Base-by-base conservation (phyloP, 2,113 vertebrate species). In the Struthio camelus region DNA sequence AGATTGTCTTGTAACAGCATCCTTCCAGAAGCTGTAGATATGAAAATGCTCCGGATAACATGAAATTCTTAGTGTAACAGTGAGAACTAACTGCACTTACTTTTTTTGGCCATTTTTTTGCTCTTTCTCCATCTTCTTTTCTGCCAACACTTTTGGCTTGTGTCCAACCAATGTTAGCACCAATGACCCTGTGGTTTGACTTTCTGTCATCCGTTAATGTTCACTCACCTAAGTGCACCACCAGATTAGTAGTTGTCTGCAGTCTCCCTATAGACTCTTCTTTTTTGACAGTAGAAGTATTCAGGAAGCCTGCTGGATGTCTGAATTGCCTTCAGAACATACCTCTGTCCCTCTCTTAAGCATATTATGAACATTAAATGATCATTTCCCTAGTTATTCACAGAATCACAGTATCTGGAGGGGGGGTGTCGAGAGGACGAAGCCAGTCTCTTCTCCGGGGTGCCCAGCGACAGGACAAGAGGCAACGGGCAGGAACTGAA, bases 41-140 rank as follows among this genome's bases (percentile, higher is more conserved):
- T 24, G 75, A 66, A 88, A 93, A 66, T 46, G 4, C 2, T 59
- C 36, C n/a, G 65, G 28, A 46, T 14, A 71, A 10, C 3, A 14
- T 17, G 44, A 46, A 65, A 4, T 4, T 64, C 24, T 34, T 24
- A 42, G 36, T 44, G 28, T 4, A 59, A 5, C 4, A 38, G 4
- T 64, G 3, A 87, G 2, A 79, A 71, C 13, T 78, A 80, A 36
- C 40, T 5, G 16, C 15, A 51, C 4, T 32, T 14, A 11, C 1
- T 1, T 36, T 69, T 78, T 54, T n/a, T 10, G 16, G 7, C 6
- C 23, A 14, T 32, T 14, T 2, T 48, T 76, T 89, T 69, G 4
- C 12, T 5, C 7, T 85, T 73, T 6, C 7, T 0, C 2, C 1
- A 70, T 25, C 27, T 1, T 6, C 6, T 58, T 50, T 54, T 58